phyloP scores from a whole-genome alignment of 2,113 vertebrate genomes.

The Coreoperca whiteheadi region DNA sequence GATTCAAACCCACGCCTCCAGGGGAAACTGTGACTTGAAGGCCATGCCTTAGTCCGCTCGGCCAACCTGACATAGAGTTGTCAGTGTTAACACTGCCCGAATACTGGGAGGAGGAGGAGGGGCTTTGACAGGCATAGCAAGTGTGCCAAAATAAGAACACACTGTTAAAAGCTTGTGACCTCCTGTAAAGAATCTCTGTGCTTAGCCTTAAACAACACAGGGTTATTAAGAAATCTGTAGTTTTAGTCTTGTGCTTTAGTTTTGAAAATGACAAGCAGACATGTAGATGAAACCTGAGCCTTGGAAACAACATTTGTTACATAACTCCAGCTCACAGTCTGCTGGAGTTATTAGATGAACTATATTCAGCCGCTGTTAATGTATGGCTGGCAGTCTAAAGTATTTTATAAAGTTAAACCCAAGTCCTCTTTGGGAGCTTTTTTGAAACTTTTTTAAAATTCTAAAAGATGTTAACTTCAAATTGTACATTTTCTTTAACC shows the following conservation, averaged over 20 bases:
- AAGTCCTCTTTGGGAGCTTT: not conserved
- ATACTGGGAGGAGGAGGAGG: not conserved
- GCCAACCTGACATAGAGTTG: conserved; percentile 55
- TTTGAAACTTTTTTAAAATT: not conserved
- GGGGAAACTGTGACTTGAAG: conserved; percentile 70
- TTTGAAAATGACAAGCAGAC: conserved; percentile 1
- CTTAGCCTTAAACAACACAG: not conserved
- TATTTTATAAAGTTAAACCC: no score
- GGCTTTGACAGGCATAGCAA: not conserved
- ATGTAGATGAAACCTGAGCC: conserved; percentile 31
- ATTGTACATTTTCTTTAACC: not conserved
- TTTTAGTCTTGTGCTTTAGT: not conserved
- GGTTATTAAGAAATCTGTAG: not conserved
- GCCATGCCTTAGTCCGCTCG: conserved; percentile 58
- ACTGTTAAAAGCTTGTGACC: not conserved
- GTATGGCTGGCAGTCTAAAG: conserved; percentile 2
- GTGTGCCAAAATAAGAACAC: conserved; percentile 13
- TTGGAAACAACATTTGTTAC: conserved; percentile 2
- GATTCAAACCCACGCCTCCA: conserved; percentile 57
- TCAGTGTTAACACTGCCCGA: not conserved
- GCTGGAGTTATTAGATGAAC: not conserved
- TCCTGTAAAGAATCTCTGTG: not conserved
- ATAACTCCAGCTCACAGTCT: not conserved
- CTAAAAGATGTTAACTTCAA: not conserved
- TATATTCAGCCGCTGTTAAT: conserved; percentile 17